phyloP scores from a whole-genome alignment of 2,113 vertebrate species.

The Corythornis madagascariensis region DNA sequence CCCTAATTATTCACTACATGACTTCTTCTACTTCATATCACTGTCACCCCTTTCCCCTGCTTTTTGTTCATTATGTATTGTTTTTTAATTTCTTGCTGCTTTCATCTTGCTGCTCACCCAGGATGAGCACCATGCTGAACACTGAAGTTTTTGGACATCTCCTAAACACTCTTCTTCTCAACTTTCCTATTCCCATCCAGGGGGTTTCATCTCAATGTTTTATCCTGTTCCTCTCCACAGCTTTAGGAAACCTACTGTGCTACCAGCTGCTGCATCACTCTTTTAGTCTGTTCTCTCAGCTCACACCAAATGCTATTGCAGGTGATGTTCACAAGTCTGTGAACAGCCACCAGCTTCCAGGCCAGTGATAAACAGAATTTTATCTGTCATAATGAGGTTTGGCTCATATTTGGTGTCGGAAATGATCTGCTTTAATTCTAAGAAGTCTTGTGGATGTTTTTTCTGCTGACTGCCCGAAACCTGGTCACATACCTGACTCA shows the following conservation, averaged over 20 bases:
- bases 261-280: slow-evolving; percentile 21
- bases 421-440: not conserved
- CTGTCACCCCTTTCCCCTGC: not conserved
- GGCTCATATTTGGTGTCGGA: not conserved
- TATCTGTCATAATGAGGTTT: slow-evolving; percentile 22
- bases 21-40: not conserved
- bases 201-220: not conserved
- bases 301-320: not conserved
- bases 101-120: not conserved
- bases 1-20: not conserved
- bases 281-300: not conserved
- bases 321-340: slow-evolving; percentile 1
- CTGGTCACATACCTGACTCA: slow-evolving; percentile 2
- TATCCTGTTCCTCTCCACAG: not conserved
- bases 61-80: not conserved
- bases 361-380: slow-evolving; percentile 13
- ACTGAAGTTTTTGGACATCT: not conserved
- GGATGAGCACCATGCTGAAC: not conserved
- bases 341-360: slow-evolving; percentile 19
- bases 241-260: slow-evolving; percentile 40
- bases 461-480: not conserved
- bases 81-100: not conserved
- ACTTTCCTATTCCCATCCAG: not conserved
- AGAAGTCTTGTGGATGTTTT: not conserved
- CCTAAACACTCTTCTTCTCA: not conserved